Base-by-base conservation (phyloP, 2,888 invertebrate species). In the Entomobrya multifasciata region DNA sequence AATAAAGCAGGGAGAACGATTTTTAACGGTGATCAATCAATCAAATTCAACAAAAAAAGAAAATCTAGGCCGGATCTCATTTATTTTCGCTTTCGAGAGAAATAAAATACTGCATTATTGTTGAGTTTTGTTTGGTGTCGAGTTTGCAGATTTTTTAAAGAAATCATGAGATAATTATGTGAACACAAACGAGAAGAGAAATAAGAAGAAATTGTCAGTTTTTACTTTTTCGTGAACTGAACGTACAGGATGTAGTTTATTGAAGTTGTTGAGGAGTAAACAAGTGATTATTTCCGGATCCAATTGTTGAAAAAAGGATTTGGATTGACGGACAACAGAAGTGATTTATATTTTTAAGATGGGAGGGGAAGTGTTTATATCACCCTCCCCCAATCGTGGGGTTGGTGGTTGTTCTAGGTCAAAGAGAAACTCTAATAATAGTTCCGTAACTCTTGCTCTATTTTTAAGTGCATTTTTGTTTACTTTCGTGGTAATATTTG, bases 51-150 rank as follows among this genome's bases (percentile, higher is more conserved):
- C 62, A 20, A 78, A n/a, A n/a, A n/a, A 78, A 78, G 65, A 78
- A 84, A 84, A 84, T 77, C 76, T 84, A 76, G 84, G 78, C 67
- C 84, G 78, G 78, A 65, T 55, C 83, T 83, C 76, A 74, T 44
- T 70, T 25, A 27, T 47, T 60, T 79, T 65, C 47, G 44, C 72
- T 72, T 72, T 72, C 72, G 27, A 36, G 36, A 36, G 36, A 36
- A 8, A 36, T 6, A n/a, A 36, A 36, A 36, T 6, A 36, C 36
- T 36, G 4, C 36, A 36, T 36, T 36, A 6, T 8, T 6, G 36
- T 36, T 8, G 36, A 36, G 36, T 36, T 8, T 6, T 36, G 5
- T 8, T 6, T 36, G 5, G 5, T 8, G 36, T 36, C 36, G 36
- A n/a, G n/a, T 36, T 36, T 36, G 8, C 36, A 36, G 20, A 49